Evolutionary conservation across 1,140 invertebrate species (phyloP).

Genomic region (Bombus confusus): DNA sequence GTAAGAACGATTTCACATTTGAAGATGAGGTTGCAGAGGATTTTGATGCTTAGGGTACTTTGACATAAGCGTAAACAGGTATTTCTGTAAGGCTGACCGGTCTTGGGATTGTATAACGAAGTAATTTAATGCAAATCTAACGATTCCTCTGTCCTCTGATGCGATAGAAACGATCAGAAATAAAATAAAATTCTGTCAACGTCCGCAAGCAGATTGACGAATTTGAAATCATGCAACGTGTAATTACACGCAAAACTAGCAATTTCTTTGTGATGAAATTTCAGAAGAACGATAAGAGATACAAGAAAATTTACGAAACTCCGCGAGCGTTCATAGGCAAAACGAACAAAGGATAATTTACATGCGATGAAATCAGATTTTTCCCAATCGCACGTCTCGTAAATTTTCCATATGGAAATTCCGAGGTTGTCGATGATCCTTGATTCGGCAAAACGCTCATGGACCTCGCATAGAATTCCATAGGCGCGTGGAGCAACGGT

Average conservation of each 20-base stretch:
- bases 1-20: background rate
- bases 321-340: background rate
- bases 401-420: background rate
- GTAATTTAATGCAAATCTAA: background rate
- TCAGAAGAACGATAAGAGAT: background rate
- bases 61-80: background rate
- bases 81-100: background rate
- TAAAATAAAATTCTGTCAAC: background rate
- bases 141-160: background rate
- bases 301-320: background rate
- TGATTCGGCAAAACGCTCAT: slow-evolving; percentile 31
- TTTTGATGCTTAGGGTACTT: too few relatives aligned
- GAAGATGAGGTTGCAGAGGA: background rate
- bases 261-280: background rate
- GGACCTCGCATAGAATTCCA: slow-evolving; percentile 26
- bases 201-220: background rate
- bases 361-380: background rate
- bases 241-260: too few relatives aligned
- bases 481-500: slow-evolving; percentile 6
- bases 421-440: slow-evolving; percentile 12
- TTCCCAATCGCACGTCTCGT: background rate
- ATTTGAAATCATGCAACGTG: background rate
- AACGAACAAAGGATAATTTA: background rate
- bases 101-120: background rate
- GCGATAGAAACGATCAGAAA: background rate